Base-by-base conservation (phyloP, 2,888 invertebrate species). In the Stramonita haemastoma region DNA sequence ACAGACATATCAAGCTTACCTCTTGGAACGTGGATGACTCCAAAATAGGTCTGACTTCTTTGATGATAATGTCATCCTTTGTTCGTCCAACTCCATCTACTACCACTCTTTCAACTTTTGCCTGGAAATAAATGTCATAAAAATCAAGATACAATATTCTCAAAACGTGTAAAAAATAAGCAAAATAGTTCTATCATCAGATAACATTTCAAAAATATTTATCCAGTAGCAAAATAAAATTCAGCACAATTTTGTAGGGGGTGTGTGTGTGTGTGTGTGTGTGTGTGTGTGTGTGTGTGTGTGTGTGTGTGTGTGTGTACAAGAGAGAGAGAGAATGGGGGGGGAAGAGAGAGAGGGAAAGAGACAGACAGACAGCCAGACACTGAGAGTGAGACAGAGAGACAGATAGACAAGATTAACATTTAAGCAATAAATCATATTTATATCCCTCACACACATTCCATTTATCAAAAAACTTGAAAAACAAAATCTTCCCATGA, bases 41-140 rank as follows among this genome's bases (percentile, higher is more conserved):
- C 96, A 99, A 98, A 32, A 99, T 96, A 17, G 98, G 98, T 89
- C 97, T 97, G 0, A 99, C 97, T 57, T 98, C 97, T 93, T 97
- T 97, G 92, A 97, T 97, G 70, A 99, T 97, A 92, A 99, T 97
- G 95, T 99, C 99, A 95, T 98, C 98, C 96, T 98, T 98, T 0
- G 99, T 99, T 90, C 98, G 97, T 77, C 96, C 96, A 29, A 99
- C 96, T 0, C 99, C 99, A 94, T 98, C 98, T 87, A 99, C 97
- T 93, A 98, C 97, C 57, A 99, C 97, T 92, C 97, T 97, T 95
- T 98, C 98, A 1, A 99, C 98, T 88, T 98, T 97, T 0, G 98
- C 98, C 97, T 96, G 92, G 57, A 94, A 34, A 22, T 19, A 84
- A 66, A 66, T 22, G 26, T 66, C 13, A 17, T 66, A 66, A 66